These are phyloP conservation scores for Gasterosteus aculeatus DNA, from an alignment of 2,113 vertebrate genomes.

Conservation along the genomic window DNA sequence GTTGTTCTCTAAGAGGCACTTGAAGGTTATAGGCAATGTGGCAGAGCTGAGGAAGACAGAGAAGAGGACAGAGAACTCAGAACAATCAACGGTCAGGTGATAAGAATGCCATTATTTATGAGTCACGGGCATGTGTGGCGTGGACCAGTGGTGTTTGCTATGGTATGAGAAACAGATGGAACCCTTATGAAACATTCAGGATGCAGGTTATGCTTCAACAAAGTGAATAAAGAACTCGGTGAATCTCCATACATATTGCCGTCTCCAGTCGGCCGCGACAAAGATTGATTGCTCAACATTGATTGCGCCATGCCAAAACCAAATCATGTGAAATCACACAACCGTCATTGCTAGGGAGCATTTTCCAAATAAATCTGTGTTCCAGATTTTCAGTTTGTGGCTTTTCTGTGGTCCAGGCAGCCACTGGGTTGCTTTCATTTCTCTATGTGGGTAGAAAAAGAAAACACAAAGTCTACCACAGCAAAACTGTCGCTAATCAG, in stretches of 20 bases:
- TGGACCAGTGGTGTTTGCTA: neutral
- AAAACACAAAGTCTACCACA: neutral
- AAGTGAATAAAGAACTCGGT: neutral
- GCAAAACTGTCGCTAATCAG: neutral
- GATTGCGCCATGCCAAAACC: neutral
- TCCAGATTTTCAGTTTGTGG: conserved; percentile 6
- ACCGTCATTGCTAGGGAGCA: neutral
- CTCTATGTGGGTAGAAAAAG: neutral
- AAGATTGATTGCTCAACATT: neutral
- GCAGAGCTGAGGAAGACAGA: conserved; percentile 85
- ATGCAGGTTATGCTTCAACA: conserved; percentile 8
- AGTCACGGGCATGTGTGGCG: neutral
- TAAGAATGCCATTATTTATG: neutral
- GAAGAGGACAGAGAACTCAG: neutral
- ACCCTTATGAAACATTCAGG: neutral
- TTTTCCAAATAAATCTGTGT: conserved; percentile 13
- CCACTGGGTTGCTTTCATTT: conserved; percentile 6
- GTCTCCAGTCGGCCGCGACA: neutral
- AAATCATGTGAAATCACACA: neutral
- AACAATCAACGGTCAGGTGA: neutral
- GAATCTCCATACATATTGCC: neutral
- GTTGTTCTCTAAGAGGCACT: conserved; percentile 98
- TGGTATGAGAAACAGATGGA: neutral
- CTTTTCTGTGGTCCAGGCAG: conserved; percentile 2
- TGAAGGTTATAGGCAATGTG: conserved; percentile 98